Evolutionary conservation across 2,797 vertebrate species (phyloP), one percentile per base, ranked within the genome.

Genomic region (Hylomyscus alleni): DNA sequence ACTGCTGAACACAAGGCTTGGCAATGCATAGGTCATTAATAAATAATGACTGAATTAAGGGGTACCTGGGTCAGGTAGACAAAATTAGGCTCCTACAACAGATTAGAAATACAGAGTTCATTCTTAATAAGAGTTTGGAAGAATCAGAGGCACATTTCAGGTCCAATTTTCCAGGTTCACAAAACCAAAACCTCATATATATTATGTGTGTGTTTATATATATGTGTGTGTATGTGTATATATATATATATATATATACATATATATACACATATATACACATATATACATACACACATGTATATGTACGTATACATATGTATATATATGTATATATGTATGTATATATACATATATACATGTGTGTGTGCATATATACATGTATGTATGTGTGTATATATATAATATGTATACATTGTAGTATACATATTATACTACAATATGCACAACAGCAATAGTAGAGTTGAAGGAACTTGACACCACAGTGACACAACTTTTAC

Each of bases 1-100:
- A 24, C 6, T 78, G 19, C 58, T 87, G 40, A 93, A 47, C 65
- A 54, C 9, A 93, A n/a, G 44, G 34, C 26, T 75, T 72, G 52
- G 22, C 29, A 89, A 26, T 58, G 78, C 92, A 40, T 56, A 76
- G 24, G 4, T 91, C 29, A 88, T 40, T 86, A 69, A 82, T 85
- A 75, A 84, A 37, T 81, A 65, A 84, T 73, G n/a, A 92, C 37
- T 44, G 29, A 83, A 84, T 84, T 86, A 86, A 77, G 89, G 40
- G 22, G 40, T 93, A 1, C 6, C 1, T 67, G 17, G 31, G 12
- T 89, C 81, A 56, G 6, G 26, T 56, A 81, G 58, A 54, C 78
- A 76, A 69, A 85, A 80, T 86, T 62, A 85, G 37, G 17, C 22
- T 19, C 56, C 73, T 93, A 31, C 56, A 81, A 47, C 9, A 85